Base-by-base conservation (phyloP, 2,113 vertebrate species). In the Etheostoma cragini region DNA sequence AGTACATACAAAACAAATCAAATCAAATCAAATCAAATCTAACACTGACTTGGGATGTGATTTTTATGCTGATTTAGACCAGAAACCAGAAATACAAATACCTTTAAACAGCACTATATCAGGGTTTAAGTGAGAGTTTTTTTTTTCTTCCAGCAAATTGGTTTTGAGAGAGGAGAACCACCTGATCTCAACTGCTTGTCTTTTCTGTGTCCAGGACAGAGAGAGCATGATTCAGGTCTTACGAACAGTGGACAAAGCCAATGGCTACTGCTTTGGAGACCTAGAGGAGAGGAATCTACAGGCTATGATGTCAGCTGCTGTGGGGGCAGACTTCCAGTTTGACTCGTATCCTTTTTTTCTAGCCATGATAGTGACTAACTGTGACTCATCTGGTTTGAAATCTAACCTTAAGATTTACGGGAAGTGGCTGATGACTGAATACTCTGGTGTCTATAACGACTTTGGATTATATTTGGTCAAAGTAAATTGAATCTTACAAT, bases 251-350 rank as follows among this genome's bases (percentile, higher is more conserved):
- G 98, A 99, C 95, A 99, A 98, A 89, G 98, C 97, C 91, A 99
- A 97, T 0, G 98, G 98, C 50, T 99, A 96, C 82, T 98, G 96
- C 91, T 99, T 98, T 1, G 97, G 97, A 30, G 95, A 97, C 77
- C 82, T 93, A 77, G 97, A 99, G 88, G 96, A 97, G 61, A 96
- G 96, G 73, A 98, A 96, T 93, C 90, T 99, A 76, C 96, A 97
- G 83, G 97, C 94, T 70, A 94, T 99, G 94, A 98, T 99, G 98
- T 99, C 98, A 4, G 95, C 97, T 0, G 97, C 97, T 1, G 86
- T 99, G 87, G 98, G 98, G 68, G 97, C 97, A 0, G 97, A 99
- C 84, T 99, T 99, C 90, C 97, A 99, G 86, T 99, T 99, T 24
- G 83, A 91, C 54, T 95, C 96, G 97, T 99, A 99, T 99, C 98